Evolutionary conservation across 1,140 invertebrate genomes (phyloP).

Genomic region (Drosophila truncata): DNA sequence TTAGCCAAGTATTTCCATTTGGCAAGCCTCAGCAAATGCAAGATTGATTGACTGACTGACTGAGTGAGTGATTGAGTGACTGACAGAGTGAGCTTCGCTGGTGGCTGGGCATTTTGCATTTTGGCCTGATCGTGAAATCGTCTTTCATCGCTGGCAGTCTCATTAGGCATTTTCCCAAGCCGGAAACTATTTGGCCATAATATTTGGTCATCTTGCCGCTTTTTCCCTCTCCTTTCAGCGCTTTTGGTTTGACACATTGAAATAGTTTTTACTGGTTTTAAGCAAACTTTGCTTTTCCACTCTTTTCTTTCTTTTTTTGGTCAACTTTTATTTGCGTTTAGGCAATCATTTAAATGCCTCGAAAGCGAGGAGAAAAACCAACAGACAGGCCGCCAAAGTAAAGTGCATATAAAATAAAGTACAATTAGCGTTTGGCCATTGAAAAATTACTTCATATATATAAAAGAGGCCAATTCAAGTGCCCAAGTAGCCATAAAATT

Average conservation of each 20-base stretch:
- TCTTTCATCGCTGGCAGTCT: conserved; percentile 55
- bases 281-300: conserved; percentile 34
- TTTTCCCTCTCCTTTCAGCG: conserved; percentile 34
- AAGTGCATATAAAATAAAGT: conserved; percentile 43
- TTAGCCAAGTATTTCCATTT: conserved; percentile 51
- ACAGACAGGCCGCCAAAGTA: conserved; percentile 7
- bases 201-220: conserved; percentile 72
- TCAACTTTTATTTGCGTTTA: conserved; percentile 57
- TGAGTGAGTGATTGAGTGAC: conserved; percentile 15
- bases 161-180: conserved; percentile 72
- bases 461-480: conserved; percentile 23
- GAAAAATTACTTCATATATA: conserved; percentile 33
- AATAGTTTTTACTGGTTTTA: conserved; percentile 68
- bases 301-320: conserved; percentile 36
- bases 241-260: conserved; percentile 75
- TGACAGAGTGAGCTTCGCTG: conserved; percentile 15
- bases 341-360: conserved; percentile 68
- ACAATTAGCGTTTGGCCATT: conserved; percentile 48
- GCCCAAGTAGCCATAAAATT: conserved; percentile 18
- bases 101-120: conserved; percentile 39
- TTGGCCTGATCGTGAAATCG: conserved; percentile 66
- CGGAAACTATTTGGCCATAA: conserved; percentile 83
- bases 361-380: conserved; percentile 36
- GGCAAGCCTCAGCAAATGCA: conserved; percentile 21
- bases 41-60: conserved; percentile 26